Conservation (phyloP, 2,888 invertebrate species). For the Drosophila maculinotata region DNA sequence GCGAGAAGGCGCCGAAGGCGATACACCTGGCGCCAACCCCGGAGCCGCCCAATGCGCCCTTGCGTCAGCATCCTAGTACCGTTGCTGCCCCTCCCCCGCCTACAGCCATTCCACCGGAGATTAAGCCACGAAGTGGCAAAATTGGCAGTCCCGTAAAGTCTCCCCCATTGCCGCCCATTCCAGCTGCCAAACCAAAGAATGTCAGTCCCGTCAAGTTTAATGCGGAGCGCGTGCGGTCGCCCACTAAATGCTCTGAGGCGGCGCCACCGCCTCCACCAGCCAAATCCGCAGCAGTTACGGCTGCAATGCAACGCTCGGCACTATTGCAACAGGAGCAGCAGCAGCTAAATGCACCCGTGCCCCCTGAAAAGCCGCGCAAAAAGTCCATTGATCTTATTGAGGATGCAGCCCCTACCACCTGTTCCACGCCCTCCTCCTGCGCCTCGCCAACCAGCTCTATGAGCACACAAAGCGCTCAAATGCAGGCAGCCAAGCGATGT, state of each 20-base stretch:
- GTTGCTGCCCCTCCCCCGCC: constrained; percentile 30
- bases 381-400: constrained; percentile 84
- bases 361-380: constrained; percentile 84
- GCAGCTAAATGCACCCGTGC: constrained; percentile 66
- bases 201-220: constrained; percentile 83
- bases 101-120: constrained; percentile 83
- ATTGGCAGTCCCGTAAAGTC: constrained; percentile 84
- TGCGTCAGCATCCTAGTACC: constrained; percentile 61
- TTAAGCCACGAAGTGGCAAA: constrained; percentile 84
- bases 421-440: constrained; percentile 73
- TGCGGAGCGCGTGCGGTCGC: constrained; percentile 82
- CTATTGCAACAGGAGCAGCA: constrained; percentile 75
- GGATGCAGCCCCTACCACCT: constrained; percentile 61
- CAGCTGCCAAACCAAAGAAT: constrained; percentile 84
- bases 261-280: constrained; percentile 82
- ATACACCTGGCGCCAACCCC: constrained; percentile 39
- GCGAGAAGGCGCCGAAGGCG: constrained; percentile 62
- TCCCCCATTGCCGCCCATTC: constrained; percentile 84
- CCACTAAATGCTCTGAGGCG: constrained; percentile 80
- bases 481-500: constrained; percentile 76
- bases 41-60: constrained; percentile 83
- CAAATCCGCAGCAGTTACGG: constrained; percentile 81
- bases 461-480: constrained; percentile 42
- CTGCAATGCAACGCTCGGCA: constrained; percentile 79
- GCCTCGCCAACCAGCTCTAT: constrained; percentile 61